These are phyloP conservation scores for Cichlasoma orientale DNA, from an alignment of 2,797 vertebrate genomes.

Conservation along the genomic window DNA sequence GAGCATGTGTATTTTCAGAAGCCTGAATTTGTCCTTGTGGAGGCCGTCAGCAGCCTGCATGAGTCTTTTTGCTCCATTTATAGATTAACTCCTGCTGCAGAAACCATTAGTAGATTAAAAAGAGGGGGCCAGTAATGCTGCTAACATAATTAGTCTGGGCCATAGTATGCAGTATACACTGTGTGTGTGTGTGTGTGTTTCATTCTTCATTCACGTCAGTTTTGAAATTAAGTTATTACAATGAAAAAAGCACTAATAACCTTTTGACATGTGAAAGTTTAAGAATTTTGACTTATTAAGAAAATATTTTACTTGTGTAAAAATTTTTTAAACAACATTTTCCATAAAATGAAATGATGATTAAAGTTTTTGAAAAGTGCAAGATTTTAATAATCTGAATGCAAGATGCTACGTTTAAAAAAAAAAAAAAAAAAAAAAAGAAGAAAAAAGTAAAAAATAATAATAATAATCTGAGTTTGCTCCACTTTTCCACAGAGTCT, in stretches of 20 bases:
- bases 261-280: not conserved
- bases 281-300: not conserved
- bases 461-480: too few relatives aligned
- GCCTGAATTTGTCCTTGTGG: not conserved
- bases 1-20: not conserved
- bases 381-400: not conserved
- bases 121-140: constrained; percentile 20
- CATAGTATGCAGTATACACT: not conserved
- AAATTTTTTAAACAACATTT: not conserved
- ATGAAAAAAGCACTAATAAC: not conserved
- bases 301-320: not conserved
- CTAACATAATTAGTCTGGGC: constrained; percentile 49
- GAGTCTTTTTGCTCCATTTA: constrained; percentile 42
- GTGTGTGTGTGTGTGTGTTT: not conserved
- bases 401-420: not conserved
- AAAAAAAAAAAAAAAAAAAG: too few relatives aligned
- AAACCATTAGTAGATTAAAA: constrained; percentile 71
- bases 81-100: constrained; percentile 52
- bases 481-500: constrained; percentile 62
- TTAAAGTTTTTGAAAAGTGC: not conserved
- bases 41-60: constrained; percentile 27
- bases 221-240: too few relatives aligned
- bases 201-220: not conserved
- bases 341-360: not conserved
- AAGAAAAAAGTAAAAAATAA: too few relatives aligned